phyloP scores from a whole-genome alignment of 2,888 invertebrate genomes.

The Ichneumon xanthorius region DNA sequence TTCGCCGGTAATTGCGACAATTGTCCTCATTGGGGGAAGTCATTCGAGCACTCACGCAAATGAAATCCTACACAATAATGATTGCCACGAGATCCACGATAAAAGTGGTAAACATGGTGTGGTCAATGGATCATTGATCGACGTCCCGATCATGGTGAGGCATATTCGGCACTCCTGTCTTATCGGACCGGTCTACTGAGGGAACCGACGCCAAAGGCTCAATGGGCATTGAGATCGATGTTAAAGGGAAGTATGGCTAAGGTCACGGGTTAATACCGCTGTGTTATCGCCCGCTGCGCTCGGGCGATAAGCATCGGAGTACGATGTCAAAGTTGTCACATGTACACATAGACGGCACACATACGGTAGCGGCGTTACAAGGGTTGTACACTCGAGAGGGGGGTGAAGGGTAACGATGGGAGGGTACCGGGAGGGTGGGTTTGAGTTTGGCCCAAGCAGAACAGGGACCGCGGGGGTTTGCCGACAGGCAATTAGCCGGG shows the following conservation, averaged over 20 bases:
- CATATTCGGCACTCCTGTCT: too few species aligned
- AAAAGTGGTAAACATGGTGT: too few species aligned
- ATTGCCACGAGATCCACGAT: too few species aligned
- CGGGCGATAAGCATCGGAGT: conserved; percentile 72
- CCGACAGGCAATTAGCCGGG: conserved; percentile 76
- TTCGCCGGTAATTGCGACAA: conserved; percentile 57
- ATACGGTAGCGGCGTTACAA: background rate
- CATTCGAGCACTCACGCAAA: too few species aligned
- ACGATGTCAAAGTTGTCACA: conserved; percentile 70
- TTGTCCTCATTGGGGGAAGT: too few species aligned
- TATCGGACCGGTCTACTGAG: conserved; percentile 1
- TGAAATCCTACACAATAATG: too few species aligned
- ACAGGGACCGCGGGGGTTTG: conserved; percentile 65
- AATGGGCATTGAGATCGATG: conserved; percentile 56
- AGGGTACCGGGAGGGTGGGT: conserved; percentile 62
- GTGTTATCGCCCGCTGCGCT: conserved; percentile 69
- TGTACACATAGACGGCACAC: background rate
- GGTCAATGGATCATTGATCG: too few species aligned
- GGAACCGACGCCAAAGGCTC: conserved; percentile 24
- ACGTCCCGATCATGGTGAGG: too few species aligned
- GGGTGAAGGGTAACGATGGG: conserved; percentile 34
- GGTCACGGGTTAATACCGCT: conserved; percentile 71
- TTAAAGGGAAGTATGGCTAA: conserved; percentile 12
- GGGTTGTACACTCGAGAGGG: conserved; percentile 34
- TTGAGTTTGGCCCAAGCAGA: conserved; percentile 59